Conservation (phyloP, 2,113 vertebrate genomes). For the Phainopepla nitens region DNA sequence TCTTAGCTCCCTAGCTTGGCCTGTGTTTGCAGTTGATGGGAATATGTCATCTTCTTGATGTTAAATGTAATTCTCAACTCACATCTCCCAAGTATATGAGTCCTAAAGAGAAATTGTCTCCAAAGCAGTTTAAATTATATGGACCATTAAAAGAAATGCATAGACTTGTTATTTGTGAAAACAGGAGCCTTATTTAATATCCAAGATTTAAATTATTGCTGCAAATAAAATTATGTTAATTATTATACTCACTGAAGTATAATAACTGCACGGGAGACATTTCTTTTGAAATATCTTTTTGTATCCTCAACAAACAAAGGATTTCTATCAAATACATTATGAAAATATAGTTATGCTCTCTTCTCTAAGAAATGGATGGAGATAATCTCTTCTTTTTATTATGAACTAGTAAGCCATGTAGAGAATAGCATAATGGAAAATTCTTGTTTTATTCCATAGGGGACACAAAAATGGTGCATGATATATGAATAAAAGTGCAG, state of each 20-base stretch:
- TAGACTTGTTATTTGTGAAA: neutral
- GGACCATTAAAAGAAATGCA: neutral
- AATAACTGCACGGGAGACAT: neutral
- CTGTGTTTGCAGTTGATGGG: neutral
- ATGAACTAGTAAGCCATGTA: neutral
- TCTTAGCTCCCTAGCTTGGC: neutral
- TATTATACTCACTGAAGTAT: neutral
- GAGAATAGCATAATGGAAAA: neutral
- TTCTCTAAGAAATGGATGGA: neutral
- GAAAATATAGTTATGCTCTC: neutral
- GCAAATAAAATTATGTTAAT: constrained; percentile 43
- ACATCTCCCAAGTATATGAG: neutral
- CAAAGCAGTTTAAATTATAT: neutral
- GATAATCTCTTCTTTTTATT: neutral
- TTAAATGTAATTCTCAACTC: neutral
- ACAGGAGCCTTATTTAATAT: neutral
- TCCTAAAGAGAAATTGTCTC: neutral
- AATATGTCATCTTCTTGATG: neutral
- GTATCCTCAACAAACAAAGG: neutral
- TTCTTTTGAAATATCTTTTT: neutral
- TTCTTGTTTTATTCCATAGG: neutral
- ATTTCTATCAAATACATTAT: neutral
- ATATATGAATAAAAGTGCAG: neutral
- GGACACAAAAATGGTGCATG: neutral
- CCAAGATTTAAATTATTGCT: constrained; percentile 1